Conservation (phyloP, 2,113 vertebrate genomes). For the Pseudonaja textilis region DNA sequence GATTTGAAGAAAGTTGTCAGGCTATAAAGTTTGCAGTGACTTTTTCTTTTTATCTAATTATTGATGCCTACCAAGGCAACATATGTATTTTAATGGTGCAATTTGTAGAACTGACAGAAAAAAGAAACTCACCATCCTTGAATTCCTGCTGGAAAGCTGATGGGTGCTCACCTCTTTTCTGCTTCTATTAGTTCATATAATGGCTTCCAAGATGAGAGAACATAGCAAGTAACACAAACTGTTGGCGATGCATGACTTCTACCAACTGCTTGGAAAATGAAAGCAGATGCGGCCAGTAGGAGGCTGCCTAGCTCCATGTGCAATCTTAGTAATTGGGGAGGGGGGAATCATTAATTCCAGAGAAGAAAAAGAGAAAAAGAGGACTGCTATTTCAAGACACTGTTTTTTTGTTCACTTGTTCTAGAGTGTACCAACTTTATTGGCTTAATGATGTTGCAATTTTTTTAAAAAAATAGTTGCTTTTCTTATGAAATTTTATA, state of each 20-base stretch:
- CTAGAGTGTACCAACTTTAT: background rate
- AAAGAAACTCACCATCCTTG: background rate
- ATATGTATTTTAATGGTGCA: slow-evolving; percentile 64
- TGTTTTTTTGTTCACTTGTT: background rate
- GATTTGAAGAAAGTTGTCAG: slow-evolving; percentile 34
- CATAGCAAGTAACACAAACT: slow-evolving; percentile 49
- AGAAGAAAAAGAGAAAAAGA: background rate
- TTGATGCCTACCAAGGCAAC: slow-evolving; percentile 48
- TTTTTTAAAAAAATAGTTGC: background rate
- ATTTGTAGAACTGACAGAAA: slow-evolving; percentile 60
- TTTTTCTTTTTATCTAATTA: slow-evolving; percentile 42
- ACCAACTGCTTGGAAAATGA: slow-evolving; percentile 61
- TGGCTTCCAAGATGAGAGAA: slow-evolving; percentile 53
- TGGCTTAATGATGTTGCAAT: background rate
- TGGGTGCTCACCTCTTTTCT: slow-evolving; percentile 57
- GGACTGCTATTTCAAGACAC: background rate
- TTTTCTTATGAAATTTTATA: background rate
- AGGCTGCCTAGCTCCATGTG: slow-evolving; percentile 50
- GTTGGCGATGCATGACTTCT: slow-evolving; percentile 57
- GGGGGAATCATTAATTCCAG: background rate
- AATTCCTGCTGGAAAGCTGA: slow-evolving; percentile 64
- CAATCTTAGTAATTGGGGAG: slow-evolving; percentile 21
- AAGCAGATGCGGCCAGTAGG: slow-evolving; percentile 66
- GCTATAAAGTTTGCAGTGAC: slow-evolving; percentile 30
- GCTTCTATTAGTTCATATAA: slow-evolving; percentile 59